phyloP scores from a whole-genome alignment of 1,140 invertebrate species.

The Camponotus floridanus region DNA sequence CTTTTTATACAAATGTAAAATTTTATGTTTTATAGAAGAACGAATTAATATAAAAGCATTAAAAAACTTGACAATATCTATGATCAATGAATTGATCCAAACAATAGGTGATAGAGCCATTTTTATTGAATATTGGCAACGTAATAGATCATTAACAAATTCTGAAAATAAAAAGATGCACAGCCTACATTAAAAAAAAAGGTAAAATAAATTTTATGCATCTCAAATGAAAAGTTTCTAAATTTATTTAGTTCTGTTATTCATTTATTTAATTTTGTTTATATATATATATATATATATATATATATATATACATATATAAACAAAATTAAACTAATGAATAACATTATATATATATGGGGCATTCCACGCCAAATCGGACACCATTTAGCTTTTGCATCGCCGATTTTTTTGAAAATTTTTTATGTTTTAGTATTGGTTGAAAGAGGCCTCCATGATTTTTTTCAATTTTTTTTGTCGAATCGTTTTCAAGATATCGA shows the following conservation, averaged over 20 bases:
- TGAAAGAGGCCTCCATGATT: no score
- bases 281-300: no score
- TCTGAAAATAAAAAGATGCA: neutral
- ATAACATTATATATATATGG: neutral
- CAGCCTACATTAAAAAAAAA: neutral
- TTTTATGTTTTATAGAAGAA: neutral
- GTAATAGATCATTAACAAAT: neutral
- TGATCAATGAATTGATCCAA: neutral
- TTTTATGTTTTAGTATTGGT: no score
- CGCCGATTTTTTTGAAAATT: no score
- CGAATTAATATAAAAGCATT: neutral
- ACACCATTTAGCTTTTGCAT: no score
- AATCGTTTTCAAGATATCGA: no score
- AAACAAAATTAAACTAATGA: neutral
- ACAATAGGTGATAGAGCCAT: constrained; percentile 2
- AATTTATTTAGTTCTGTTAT: neutral
- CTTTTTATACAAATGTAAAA: neutral
- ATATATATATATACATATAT: neutral
- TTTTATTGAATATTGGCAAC: constrained; percentile 8
- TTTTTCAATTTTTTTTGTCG: no score
- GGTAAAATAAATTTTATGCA: neutral
- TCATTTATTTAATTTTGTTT: neutral
- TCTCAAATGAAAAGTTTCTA: neutral
- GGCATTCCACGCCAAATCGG: no score
- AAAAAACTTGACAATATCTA: neutral